These are phyloP conservation scores for Xylocopa sonorina DNA, from an alignment of 1,140 invertebrate species.

Conservation along the genomic window DNA sequence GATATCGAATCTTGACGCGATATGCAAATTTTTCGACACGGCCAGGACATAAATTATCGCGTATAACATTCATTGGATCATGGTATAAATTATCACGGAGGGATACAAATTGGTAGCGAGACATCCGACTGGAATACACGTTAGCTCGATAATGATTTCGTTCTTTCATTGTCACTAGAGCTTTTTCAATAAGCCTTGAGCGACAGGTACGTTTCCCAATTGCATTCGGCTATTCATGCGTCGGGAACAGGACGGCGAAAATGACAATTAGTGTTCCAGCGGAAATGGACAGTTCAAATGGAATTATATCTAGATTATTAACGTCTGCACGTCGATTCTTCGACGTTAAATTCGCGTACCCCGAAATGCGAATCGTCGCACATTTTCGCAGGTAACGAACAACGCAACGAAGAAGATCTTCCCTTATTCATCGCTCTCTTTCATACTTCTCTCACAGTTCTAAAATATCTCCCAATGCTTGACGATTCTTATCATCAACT, in stretches of 20 bases:
- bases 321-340: constrained; percentile 44
- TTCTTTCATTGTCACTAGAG: constrained; percentile 14
- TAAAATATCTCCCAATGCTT: too few species aligned
- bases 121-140: neutral
- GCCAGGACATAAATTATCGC: neutral
- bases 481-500: too few species aligned
- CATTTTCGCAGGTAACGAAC: neutral
- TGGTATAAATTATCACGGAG: constrained; percentile 2
- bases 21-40: neutral
- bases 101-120: constrained; percentile 23
- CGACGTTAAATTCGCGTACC: constrained; percentile 15
- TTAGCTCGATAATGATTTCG: constrained; percentile 42
- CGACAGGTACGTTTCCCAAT: constrained; percentile 52
- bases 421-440: too few species aligned
- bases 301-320: constrained; percentile 47
- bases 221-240: constrained; percentile 44
- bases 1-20: neutral
- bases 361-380: neutral
- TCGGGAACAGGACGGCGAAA: constrained; percentile 38
- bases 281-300: constrained; percentile 45
- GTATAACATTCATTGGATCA: neutral
- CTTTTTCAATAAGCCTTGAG: constrained; percentile 49
- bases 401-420: too few species aligned
- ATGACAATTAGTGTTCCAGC: constrained; percentile 56
- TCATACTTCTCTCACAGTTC: too few species aligned